Percentiles rank a stretch among this genome's conserved stretches.
phyloP scores from a whole-genome alignment of 2,797 vertebrate species.

The Girardinus metallicus region DNA sequence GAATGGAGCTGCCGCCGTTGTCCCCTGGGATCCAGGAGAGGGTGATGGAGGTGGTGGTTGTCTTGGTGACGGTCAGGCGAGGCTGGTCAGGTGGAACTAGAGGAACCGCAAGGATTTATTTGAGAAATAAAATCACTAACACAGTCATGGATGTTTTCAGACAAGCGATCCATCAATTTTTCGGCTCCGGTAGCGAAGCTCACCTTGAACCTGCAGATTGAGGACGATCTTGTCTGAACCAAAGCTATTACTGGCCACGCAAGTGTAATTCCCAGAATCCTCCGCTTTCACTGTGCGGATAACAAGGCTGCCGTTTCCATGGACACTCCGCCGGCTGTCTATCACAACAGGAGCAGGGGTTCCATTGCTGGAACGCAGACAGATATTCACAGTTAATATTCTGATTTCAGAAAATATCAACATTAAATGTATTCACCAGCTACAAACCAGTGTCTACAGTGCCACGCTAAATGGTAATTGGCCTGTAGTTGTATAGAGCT shows the following conservation, averaged over 20 bases:
- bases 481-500: too few relatives aligned
- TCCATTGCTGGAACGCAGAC: conserved; percentile 84
- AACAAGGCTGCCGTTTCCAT: conserved; percentile 94
- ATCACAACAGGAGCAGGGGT: conserved; percentile 92
- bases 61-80: conserved; percentile 97
- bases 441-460: background rate
- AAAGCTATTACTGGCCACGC: conserved; percentile 94
- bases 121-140: background rate
- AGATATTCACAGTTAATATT: background rate
- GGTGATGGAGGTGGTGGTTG: conserved; percentile 95
- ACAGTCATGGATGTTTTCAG: background rate
- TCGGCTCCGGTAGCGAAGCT: background rate
- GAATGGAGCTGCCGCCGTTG: conserved; percentile 96
- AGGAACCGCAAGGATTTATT: background rate
- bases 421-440: background rate
- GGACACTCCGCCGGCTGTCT: conserved; percentile 92
- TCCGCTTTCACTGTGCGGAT: conserved; percentile 97
- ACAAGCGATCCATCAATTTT: background rate
- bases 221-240: conserved; percentile 94
- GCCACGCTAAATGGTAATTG: background rate
- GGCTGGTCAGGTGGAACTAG: conserved; percentile 98
- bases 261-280: conserved; percentile 97
- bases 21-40: conserved; percentile 98
- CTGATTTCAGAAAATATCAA: background rate
- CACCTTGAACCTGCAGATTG: conserved; percentile 98